Evolutionary conservation across 2,888 invertebrate genomes (phyloP), one percentile per base, ranked within the genome.

Genomic region (Lepidonotus clava): DNA sequence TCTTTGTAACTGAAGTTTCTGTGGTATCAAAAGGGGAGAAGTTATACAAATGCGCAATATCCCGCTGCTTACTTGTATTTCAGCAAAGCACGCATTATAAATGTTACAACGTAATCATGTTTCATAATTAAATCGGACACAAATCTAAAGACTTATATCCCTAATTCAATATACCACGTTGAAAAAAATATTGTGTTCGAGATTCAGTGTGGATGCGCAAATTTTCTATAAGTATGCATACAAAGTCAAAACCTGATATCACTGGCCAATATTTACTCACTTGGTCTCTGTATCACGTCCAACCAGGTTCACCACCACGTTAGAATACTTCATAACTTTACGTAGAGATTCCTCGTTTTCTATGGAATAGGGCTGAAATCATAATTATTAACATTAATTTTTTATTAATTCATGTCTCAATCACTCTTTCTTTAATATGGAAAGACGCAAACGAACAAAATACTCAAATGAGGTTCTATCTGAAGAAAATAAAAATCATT

Each of bases 251-350:
- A n/a, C n/a, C n/a, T n/a, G n/a, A n/a, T n/a, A n/a, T n/a, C n/a
- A n/a, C n/a, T n/a, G n/a, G n/a, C n/a, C n/a, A n/a, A 28, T 66
- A 1, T 32, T 2, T 36, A 87, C 90, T 89, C 90, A 95, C 95
- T 96, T 97, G 0, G 99, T 99, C 94, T 98, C 98, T 95, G 96
- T 97, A 91, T 98, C 97, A 56, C 97, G 95, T 4, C 99, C 99
- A 89, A 99, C 96, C 87, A 99, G 95, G 94, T 99, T 99, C 90
- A 99, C 96, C 0, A 99, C 99, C 84, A 99, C 98, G 95, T 99
- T 98, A 0, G 99, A 99, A 95, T 99, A 97, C 92, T 97, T 97
- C 56, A 99, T 96, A 14, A 97, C 96, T 88, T 93, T 94, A 34
- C 94, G 90, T 90, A 99, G 96, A 0, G 97, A 96, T 53, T 97